These are phyloP conservation scores for Decapterus maruadsi DNA, from an alignment of 2,797 vertebrate species.

Conservation along the genomic window DNA sequence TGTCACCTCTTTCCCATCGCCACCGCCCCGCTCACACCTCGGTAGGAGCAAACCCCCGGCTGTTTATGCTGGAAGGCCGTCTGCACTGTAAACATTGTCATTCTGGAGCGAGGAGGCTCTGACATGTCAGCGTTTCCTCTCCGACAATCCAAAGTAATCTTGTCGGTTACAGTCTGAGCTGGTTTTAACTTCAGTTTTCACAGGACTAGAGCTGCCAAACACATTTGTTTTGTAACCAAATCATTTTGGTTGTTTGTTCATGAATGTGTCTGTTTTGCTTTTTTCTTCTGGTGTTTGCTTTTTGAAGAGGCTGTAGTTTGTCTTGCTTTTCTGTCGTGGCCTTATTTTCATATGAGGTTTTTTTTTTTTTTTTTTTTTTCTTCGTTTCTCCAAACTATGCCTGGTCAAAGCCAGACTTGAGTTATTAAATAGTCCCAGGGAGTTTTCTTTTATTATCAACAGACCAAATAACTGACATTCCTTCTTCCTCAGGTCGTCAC, in stretches of 20 bases:
- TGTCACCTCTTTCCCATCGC: constrained; percentile 50
- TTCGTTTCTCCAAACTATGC: constrained; percentile 34
- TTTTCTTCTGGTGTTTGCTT: constrained; percentile 26
- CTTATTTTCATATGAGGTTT: constrained; percentile 44
- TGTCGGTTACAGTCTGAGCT: constrained; percentile 35
- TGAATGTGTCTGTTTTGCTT: constrained; percentile 30
- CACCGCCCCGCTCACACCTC: constrained; percentile 65
- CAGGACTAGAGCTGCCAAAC: constrained; percentile 41
- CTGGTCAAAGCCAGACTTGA: constrained; percentile 50
- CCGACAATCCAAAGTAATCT: constrained; percentile 49
- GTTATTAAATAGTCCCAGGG: constrained; percentile 61
- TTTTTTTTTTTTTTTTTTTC: neutral
- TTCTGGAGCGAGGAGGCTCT: constrained; percentile 48
- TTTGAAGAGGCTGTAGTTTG: constrained; percentile 38
- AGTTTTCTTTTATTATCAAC: constrained; percentile 68
- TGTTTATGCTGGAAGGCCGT: constrained; percentile 79
- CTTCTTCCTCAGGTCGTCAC: constrained; percentile 55
- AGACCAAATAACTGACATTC: constrained; percentile 83
- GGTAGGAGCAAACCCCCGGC: constrained; percentile 39
- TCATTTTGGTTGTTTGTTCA: neutral
- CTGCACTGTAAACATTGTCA: constrained; percentile 75
- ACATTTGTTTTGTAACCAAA: constrained; percentile 25
- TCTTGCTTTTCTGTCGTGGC: constrained; percentile 44
- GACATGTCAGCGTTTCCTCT: constrained; percentile 40
- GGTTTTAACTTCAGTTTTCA: constrained; percentile 47